phyloP scores from a whole-genome alignment of 2,113 vertebrate genomes.

The Neolamprologus caudopunctatus region DNA sequence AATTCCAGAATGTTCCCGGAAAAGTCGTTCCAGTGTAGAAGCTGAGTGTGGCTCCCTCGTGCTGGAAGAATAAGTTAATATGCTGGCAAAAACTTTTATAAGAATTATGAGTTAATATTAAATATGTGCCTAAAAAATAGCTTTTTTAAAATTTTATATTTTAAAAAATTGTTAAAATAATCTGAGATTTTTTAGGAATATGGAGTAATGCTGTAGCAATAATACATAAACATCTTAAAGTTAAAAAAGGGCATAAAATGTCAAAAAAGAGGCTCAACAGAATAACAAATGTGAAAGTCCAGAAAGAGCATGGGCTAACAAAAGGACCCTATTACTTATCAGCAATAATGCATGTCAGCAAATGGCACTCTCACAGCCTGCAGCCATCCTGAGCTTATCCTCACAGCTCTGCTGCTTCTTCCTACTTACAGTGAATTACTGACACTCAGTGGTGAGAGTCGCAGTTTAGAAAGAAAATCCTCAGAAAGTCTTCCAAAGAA shows the following conservation, averaged over 20 bases:
- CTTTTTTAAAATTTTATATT: neutral
- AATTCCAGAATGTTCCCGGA: constrained; percentile 5
- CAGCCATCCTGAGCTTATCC: neutral
- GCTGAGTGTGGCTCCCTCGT: neutral
- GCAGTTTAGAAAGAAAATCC: neutral
- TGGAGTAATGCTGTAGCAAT: neutral
- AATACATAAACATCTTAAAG: neutral
- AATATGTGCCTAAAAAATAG: constrained; percentile 11
- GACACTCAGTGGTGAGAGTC: constrained; percentile 45
- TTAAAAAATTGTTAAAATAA: neutral
- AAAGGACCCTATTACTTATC: neutral
- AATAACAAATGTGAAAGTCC: constrained; percentile 19
- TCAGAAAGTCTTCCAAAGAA: neutral
- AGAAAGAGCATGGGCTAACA: neutral
- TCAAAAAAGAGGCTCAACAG: neutral
- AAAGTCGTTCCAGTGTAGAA: neutral
- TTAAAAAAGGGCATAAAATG: neutral
- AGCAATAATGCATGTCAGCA: neutral
- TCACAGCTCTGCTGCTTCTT: neutral
- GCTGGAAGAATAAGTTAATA: neutral
- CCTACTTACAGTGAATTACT: constrained; percentile 5
- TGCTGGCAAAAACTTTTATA: neutral
- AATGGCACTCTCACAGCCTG: neutral
- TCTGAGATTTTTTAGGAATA: neutral
- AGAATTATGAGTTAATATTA: neutral